These are phyloP conservation scores for Electrophaes corylata DNA, from an alignment of 2,888 invertebrate genomes.

Conservation along the genomic window DNA sequence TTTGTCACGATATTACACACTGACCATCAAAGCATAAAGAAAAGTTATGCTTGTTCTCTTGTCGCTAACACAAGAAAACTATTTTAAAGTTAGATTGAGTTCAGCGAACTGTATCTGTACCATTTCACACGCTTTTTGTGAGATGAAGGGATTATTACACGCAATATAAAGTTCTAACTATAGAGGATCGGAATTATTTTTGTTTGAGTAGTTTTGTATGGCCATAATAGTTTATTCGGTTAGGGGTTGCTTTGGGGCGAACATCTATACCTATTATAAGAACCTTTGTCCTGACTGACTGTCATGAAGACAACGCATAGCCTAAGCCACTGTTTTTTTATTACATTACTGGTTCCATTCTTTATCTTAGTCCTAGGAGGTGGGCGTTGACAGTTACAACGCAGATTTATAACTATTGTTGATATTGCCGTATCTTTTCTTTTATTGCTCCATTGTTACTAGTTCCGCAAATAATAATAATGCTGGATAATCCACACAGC, in stretches of 20 bases:
- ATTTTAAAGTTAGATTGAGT: constrained; percentile 74
- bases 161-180: constrained; percentile 33
- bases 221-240: constrained; percentile 10
- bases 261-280: background rate
- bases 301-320: no score
- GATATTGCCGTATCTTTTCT: no score
- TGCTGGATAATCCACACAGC: no score
- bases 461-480: no score
- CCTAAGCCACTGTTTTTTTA: no score
- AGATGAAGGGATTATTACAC: constrained; percentile 32
- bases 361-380: no score
- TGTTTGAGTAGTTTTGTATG: constrained; percentile 29
- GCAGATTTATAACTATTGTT: no score
- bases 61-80: constrained; percentile 51
- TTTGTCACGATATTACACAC: no score
- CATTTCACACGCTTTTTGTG: constrained; percentile 54
- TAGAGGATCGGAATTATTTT: constrained; percentile 18
- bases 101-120: constrained; percentile 50
- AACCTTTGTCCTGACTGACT: no score
- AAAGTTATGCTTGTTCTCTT: constrained; percentile 33
- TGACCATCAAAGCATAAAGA: constrained; percentile 1
- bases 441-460: no score
- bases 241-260: constrained; percentile 1
- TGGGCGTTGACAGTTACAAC: no score
- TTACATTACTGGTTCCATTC: no score